phyloP scores from a whole-genome alignment of 2,888 invertebrate genomes.

The Opisthograptis luteolata region DNA sequence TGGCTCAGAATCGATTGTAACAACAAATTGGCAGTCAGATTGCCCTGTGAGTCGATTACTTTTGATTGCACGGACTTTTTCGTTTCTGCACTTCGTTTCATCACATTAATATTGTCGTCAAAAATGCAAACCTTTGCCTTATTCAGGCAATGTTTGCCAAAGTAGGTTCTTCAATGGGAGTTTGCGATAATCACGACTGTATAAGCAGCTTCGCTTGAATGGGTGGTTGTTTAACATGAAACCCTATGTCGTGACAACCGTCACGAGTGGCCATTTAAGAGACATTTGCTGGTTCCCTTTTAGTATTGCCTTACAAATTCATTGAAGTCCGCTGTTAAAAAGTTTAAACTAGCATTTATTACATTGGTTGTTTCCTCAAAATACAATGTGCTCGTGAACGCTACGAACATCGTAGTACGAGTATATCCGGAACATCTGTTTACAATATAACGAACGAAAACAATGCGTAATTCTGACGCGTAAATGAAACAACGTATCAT shows the following conservation, averaged over 20 bases:
- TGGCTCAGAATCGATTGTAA: constrained; percentile 3
- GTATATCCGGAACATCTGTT: constrained; percentile 26
- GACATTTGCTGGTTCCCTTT: constrained; percentile 39
- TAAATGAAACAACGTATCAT: constrained; percentile 30
- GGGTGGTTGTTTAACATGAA: constrained; percentile 42
- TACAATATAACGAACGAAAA: constrained; percentile 29
- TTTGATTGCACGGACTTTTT: too few relatives aligned
- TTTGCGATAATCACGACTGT: constrained; percentile 22
- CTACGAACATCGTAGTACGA: constrained; percentile 1
- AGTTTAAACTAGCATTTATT: too few relatives aligned
- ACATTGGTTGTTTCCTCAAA: too few relatives aligned
- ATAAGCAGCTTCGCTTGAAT: constrained; percentile 36
- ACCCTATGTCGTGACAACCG: constrained; percentile 53
- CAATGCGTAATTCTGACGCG: constrained; percentile 34
- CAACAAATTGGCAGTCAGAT: too few relatives aligned
- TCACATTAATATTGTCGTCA: too few relatives aligned
- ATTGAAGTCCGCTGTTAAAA: too few relatives aligned
- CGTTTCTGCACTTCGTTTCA: too few relatives aligned
- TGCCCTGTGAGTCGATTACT: too few relatives aligned
- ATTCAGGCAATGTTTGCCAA: too few relatives aligned
- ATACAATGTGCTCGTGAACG: constrained; percentile 1
- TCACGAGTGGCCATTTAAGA: constrained; percentile 46
- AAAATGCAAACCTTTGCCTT: too few relatives aligned
- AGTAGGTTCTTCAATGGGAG: constrained; percentile 14
- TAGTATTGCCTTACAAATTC: too few relatives aligned